These are phyloP conservation scores for Polyodon spathula DNA, from an alignment of 2,113 vertebrate species.

Conservation along the genomic window DNA sequence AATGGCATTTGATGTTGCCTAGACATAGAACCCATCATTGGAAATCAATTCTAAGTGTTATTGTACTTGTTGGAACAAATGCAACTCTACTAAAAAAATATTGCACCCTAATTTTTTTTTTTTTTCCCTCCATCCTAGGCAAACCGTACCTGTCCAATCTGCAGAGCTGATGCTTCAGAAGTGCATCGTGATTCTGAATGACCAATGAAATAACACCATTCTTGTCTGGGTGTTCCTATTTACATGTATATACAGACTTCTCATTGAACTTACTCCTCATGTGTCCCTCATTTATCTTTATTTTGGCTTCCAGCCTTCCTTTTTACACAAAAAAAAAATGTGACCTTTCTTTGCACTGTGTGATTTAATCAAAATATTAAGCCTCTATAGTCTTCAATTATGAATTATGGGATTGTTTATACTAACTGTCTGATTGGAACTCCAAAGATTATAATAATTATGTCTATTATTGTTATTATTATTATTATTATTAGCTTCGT, in stretches of 20 bases:
- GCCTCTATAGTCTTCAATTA: slow-evolving; percentile 68
- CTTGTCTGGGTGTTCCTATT: slow-evolving; percentile 54
- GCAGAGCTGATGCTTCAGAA: slow-evolving; percentile 93
- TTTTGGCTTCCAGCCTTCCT: slow-evolving; percentile 66
- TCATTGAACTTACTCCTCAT: slow-evolving; percentile 52
- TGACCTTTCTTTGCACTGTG: slow-evolving; percentile 78
- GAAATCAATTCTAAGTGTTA: too few species aligned
- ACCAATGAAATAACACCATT: slow-evolving; percentile 57
- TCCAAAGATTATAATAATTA: slow-evolving; percentile 65
- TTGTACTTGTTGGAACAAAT: too few species aligned
- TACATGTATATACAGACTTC: slow-evolving; percentile 56
- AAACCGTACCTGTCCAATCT: slow-evolving; percentile 94
- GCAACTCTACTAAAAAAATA: too few species aligned
- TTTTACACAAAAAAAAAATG: slow-evolving; percentile 58
- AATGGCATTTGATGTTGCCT: too few species aligned
- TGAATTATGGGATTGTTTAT: slow-evolving; percentile 62
- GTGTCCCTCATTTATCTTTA: slow-evolving; percentile 21
- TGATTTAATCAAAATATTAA: slow-evolving; percentile 69
- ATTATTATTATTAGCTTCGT: slow-evolving; percentile 59
- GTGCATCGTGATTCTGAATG: slow-evolving; percentile 95
- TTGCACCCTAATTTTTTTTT: neutral
- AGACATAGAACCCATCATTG: too few species aligned
- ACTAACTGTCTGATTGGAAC: slow-evolving; percentile 76
- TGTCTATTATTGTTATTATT: slow-evolving; percentile 30
- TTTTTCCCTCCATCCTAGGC: slow-evolving; percentile 52